phyloP scores from a whole-genome alignment of 2,113 vertebrate species.

The Lampris incognitus region DNA sequence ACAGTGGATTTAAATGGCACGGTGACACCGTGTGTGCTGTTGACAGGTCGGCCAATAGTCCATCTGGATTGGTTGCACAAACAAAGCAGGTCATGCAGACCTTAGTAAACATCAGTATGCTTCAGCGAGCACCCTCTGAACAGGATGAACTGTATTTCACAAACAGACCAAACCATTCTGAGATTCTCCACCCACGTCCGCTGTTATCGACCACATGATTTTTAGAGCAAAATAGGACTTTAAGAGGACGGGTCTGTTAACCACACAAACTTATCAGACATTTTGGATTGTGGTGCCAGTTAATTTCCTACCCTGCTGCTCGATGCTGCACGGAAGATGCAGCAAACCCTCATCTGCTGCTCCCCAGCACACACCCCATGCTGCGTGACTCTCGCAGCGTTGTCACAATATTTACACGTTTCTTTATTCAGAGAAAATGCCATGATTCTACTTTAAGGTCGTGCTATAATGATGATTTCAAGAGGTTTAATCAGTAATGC shows the following conservation, averaged over 20 bases:
- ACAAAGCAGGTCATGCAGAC: slow-evolving; percentile 62
- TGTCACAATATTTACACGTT: not conserved
- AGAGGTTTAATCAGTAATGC: slow-evolving; percentile 38
- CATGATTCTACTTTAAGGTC: not conserved
- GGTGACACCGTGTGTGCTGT: slow-evolving; percentile 44
- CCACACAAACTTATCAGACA: slow-evolving; percentile 10
- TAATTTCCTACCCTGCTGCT: not conserved
- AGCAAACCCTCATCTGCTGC: no score
- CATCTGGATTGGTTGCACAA: slow-evolving; percentile 55
- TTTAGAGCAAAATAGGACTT: slow-evolving; percentile 11
- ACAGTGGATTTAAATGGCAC: slow-evolving; percentile 37
- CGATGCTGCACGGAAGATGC: no score
- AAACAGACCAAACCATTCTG: slow-evolving; percentile 16
- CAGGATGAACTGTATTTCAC: slow-evolving; percentile 18
- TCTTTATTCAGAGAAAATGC: not conserved
- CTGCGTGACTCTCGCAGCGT: not conserved
- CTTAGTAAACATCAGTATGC: slow-evolving; percentile 45
- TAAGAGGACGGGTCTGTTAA: not conserved
- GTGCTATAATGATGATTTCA: slow-evolving; percentile 21
- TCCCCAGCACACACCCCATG: no score
- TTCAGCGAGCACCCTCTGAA: slow-evolving; percentile 8
- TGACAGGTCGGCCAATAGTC: slow-evolving; percentile 52
- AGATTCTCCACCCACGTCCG: not conserved
- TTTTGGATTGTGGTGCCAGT: slow-evolving; percentile 20
- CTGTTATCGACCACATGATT: not conserved